Percentiles rank a stretch among this genome's conserved stretches.
Conservation (phyloP, 92 coral and sea anemone species). For the Siderastrea radians region DNA sequence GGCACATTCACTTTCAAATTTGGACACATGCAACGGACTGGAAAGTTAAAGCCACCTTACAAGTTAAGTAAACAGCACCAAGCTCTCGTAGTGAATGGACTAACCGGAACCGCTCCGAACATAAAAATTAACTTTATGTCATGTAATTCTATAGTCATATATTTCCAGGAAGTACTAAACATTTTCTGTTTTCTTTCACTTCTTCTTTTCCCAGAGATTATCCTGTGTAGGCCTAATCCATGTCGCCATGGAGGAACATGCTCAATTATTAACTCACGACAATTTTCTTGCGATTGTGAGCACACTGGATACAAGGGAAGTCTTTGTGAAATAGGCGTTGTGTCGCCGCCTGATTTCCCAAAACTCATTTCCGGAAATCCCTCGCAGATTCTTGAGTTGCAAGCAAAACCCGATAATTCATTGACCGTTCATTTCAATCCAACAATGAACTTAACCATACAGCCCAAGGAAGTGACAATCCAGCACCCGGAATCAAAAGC, state of each 20-base stretch:
- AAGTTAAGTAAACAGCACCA: no score
- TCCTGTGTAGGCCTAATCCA: constrained; percentile 64
- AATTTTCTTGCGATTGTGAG: constrained; percentile 63
- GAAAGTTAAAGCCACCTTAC: no score
- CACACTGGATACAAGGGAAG: constrained; percentile 70
- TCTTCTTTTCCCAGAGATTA: constrained; percentile 38
- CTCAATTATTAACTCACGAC: neutral
- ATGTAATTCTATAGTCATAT: no score
- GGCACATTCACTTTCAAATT: no score
- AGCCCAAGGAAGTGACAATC: constrained; percentile 40
- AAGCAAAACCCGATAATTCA: constrained; percentile 53
- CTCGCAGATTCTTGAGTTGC: constrained; percentile 26
- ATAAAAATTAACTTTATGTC: no score
- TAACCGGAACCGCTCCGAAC: no score
- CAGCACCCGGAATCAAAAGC: constrained; percentile 45
- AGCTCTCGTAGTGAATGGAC: no score
- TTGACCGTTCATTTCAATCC: constrained; percentile 47
- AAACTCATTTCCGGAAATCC: constrained; percentile 41
- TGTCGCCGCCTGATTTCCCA: constrained; percentile 65
- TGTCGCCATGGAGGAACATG: constrained; percentile 72
- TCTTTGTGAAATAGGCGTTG: constrained; percentile 59
- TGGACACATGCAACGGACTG: no score
- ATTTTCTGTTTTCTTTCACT: neutral
- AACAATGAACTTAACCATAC: constrained; percentile 34
- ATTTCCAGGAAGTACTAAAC: no score